Conservation (phyloP, 2,797 vertebrate genomes). For the Peromyscus melanophrys region DNA sequence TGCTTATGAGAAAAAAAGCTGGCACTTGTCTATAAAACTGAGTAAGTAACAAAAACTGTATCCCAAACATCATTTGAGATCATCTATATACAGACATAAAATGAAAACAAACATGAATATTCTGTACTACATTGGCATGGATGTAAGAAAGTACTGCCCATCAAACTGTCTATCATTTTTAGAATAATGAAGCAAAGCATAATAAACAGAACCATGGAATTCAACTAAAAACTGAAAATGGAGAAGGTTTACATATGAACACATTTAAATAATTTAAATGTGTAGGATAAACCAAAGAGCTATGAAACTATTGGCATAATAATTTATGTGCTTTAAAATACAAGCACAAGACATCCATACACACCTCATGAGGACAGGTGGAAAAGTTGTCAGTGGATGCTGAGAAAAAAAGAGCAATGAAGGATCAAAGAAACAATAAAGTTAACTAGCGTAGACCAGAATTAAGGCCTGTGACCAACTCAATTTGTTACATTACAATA, state of each 20-base stretch:
- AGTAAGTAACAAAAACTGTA: background rate
- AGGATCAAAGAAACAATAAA: conserved; percentile 12
- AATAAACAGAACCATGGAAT: background rate
- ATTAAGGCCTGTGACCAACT: background rate
- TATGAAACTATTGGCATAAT: background rate
- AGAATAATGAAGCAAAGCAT: background rate
- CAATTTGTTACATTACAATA: background rate
- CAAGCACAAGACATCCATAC: background rate
- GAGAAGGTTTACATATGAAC: conserved; percentile 19
- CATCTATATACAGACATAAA: background rate
- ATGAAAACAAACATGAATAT: background rate
- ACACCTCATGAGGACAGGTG: background rate
- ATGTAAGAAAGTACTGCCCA: background rate
- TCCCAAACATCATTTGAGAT: background rate
- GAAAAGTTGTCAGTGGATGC: background rate
- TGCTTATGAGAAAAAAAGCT: background rate
- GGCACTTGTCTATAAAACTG: background rate
- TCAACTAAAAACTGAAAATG: background rate
- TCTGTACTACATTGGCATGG: background rate
- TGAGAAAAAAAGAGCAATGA: background rate
- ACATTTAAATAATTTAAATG: background rate
- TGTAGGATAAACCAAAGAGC: background rate
- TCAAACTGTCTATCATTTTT: background rate
- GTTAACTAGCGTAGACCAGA: background rate
- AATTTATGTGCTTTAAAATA: background rate